Conservation (phyloP, 1,140 invertebrate genomes). For the Pomacea maculata region DNA sequence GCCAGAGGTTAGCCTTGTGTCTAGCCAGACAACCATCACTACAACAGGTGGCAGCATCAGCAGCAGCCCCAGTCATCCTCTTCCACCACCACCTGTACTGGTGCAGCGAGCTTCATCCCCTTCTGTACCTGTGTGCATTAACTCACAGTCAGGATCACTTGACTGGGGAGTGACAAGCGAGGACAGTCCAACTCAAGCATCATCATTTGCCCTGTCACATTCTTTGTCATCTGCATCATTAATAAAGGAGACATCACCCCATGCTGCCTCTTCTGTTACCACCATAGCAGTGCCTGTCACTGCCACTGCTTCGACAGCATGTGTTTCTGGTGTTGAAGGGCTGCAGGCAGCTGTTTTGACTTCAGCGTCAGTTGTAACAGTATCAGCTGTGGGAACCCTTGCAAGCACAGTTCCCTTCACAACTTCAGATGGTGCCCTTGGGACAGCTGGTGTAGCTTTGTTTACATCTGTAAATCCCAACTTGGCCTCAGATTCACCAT, state of each 20-base stretch:
- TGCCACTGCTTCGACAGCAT: not conserved
- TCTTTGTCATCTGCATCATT: not conserved
- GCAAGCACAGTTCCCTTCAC: too few relatives aligned
- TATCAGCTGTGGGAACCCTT: not conserved
- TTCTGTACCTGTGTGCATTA: conserved; percentile 15
- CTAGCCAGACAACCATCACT: not conserved
- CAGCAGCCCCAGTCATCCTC: not conserved
- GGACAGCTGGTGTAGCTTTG: too few relatives aligned
- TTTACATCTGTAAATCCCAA: too few relatives aligned
- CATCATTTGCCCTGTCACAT: not conserved
- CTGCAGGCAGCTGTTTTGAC: not conserved
- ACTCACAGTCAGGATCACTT: not conserved
- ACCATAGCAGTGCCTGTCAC: not conserved
- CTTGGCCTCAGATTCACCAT: too few relatives aligned
- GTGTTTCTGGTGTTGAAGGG: not conserved
- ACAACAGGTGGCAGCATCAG: not conserved
- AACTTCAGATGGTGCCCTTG: too few relatives aligned
- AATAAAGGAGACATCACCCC: not conserved
- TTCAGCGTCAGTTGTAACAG: not conserved
- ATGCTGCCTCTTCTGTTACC: not conserved
- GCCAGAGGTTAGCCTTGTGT: not conserved
- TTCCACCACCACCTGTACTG: not conserved
- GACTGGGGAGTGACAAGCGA: not conserved
- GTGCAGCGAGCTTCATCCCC: too few relatives aligned
- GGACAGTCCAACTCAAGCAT: not conserved